These are phyloP conservation scores for Monopterus albus DNA, from an alignment of 2,113 vertebrate species.

Conservation along the genomic window DNA sequence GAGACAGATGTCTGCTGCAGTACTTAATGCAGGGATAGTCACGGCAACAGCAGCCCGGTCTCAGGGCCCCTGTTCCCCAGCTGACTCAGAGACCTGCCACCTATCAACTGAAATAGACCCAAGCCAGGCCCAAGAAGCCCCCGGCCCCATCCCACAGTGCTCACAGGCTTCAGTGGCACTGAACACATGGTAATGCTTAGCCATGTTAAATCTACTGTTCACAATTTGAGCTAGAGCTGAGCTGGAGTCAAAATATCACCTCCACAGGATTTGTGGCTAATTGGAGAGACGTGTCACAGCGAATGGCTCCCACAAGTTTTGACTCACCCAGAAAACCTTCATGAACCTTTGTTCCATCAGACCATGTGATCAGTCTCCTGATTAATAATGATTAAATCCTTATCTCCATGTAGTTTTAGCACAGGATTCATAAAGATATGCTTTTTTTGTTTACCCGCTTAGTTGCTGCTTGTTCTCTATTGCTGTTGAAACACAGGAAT, in stretches of 20 bases:
- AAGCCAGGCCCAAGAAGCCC: slow-evolving; percentile 45
- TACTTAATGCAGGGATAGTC: slow-evolving; percentile 77
- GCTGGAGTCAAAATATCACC: slow-evolving; percentile 69
- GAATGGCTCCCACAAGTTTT: slow-evolving; percentile 14
- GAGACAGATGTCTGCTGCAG: slow-evolving; percentile 76
- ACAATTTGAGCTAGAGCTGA: slow-evolving; percentile 61
- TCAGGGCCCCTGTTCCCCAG: slow-evolving; percentile 52
- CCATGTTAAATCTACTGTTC: slow-evolving; percentile 71
- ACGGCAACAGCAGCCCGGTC: slow-evolving; percentile 74
- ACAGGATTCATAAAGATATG: too few relatives aligned
- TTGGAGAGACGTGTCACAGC: slow-evolving; percentile 30
- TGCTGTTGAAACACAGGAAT: too few relatives aligned
- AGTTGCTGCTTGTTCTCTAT: too few relatives aligned
- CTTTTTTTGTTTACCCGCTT: too few relatives aligned
- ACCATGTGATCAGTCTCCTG: slow-evolving; percentile 20
- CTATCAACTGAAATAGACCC: slow-evolving; percentile 60
- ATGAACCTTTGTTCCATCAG: slow-evolving; percentile 26
- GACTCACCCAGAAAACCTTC: slow-evolving; percentile 22
- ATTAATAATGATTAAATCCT: slow-evolving; percentile 14
- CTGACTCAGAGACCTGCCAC: slow-evolving; percentile 74
- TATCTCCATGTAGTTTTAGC: slow-evolving; percentile 10
- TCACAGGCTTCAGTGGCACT: slow-evolving; percentile 72
- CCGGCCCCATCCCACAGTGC: slow-evolving; percentile 32
- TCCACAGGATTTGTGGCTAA: slow-evolving; percentile 62
- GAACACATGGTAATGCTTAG: slow-evolving; percentile 78